Percentiles rank a stretch among this genome's conserved stretches.
Conservation (phyloP, 2,113 vertebrate species). For the Pycnonotus jocosus region DNA sequence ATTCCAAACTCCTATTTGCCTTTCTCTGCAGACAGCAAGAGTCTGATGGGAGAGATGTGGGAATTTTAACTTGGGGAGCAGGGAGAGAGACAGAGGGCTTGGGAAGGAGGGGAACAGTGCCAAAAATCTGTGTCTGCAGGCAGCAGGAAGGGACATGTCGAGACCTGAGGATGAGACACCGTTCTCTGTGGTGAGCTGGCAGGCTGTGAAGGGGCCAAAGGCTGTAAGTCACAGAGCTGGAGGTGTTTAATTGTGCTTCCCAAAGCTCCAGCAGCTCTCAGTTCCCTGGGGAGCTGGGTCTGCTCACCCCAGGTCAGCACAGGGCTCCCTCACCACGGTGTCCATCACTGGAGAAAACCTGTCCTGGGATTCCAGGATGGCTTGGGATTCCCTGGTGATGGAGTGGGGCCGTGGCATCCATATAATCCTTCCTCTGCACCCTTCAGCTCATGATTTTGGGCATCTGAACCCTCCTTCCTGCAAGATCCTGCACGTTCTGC, state of each 20-base stretch:
- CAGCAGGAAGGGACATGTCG: background rate
- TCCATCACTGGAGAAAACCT: background rate
- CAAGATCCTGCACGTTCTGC: background rate
- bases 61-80: background rate
- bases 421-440: background rate
- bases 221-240: background rate
- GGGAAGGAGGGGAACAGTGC: background rate
- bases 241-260: background rate
- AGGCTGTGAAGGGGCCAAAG: background rate
- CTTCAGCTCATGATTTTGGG: background rate
- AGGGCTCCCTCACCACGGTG: background rate
- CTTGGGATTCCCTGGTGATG: background rate
- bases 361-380: background rate
- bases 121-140: background rate
- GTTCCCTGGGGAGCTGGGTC: background rate
- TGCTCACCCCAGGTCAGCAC: background rate
- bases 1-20: background rate
- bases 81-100: background rate
- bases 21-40: background rate
- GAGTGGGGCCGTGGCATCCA: background rate
- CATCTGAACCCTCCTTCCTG: background rate
- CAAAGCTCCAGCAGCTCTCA: background rate
- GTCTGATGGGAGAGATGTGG: background rate
- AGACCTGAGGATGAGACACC: background rate
- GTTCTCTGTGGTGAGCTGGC: background rate